These are phyloP conservation scores for Leucophenga maculata DNA, from an alignment of 2,888 invertebrate species.

Conservation along the genomic window DNA sequence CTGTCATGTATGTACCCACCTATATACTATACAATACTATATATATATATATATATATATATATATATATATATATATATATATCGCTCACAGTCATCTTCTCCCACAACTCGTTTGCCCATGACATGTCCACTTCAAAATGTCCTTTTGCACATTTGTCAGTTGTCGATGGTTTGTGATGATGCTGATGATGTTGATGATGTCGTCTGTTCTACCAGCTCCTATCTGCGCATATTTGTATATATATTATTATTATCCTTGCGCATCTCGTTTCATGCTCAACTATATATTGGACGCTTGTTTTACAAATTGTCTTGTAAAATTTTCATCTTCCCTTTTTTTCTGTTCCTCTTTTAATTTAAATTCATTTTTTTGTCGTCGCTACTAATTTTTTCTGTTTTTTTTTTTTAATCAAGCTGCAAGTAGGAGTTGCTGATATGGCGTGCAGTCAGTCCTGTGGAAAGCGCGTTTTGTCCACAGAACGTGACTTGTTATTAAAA, in stretches of 20 bases:
- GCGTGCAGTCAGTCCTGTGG: slow-evolving; percentile 3
- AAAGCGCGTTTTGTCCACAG: slow-evolving; percentile 43
- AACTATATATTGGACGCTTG: not conserved
- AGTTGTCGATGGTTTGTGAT: not conserved
- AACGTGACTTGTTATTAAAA: slow-evolving; percentile 30
- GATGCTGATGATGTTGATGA: not conserved
- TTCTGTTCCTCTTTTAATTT: slow-evolving; percentile 1
- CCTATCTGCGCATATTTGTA: not conserved
- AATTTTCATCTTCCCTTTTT: not conserved
- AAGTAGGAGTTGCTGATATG: not conserved
- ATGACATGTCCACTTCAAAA: slow-evolving; percentile 16
- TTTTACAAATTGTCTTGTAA: slow-evolving; percentile 9
- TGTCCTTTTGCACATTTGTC: slow-evolving; percentile 7
- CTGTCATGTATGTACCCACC: not conserved
- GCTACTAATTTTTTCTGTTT: not conserved
- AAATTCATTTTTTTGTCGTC: slow-evolving; percentile 5
- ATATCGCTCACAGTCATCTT: not conserved
- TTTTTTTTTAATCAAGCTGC: not conserved
- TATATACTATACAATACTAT: not conserved
- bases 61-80: not conserved
- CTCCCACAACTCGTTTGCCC: not conserved
- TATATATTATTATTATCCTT: not conserved
- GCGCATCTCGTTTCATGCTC: not conserved
- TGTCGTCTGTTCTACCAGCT: not conserved
- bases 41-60: not conserved